Base-by-base conservation (phyloP, 2,113 vertebrate genomes). In the Dromas ardeola region DNA sequence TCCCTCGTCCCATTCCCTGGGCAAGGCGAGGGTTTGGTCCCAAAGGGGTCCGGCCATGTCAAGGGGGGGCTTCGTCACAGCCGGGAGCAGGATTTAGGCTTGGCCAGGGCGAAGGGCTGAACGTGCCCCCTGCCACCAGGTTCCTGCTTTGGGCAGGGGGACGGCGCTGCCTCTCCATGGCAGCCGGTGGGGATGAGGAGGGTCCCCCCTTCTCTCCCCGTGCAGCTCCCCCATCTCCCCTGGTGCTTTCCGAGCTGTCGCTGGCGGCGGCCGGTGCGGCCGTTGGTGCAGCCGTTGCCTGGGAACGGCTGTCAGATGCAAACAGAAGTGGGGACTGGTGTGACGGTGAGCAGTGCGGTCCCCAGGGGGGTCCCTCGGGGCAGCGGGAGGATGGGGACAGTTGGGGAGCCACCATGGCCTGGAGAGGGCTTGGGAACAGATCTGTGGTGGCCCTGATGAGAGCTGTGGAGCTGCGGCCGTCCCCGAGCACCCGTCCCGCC, bases 271-370 rank as follows among this genome's bases (percentile, higher is more conserved):
- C 29, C 1, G 62, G 58, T 17, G 76, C 32, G 0, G 86, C 40
- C 5, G 91, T 97, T 95, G 78, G 20, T 26, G 58, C 40, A 25
- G 83, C 38, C 34, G 97, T 98, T 97, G 93, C 97, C 88, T 90
- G 96, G 98, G 92, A 97, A 98, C 96, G 1, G 56, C 63, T 45
- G 77, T 21, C 25, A 22, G 81, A 52, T 34, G 59, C 91, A 81
- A 89, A 97, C 98, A 25, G 97, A 58, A 77, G 95, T 92, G 11
- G 73, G 87, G 73, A 77, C 49, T 29, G 21, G 58, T 4, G 63
- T 38, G 62, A 27, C 4, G 90, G 96, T 93, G 91, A 55, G 84
- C 5, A 0, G 17, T 3, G 59, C 20, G 32, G 10, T 49, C 42
- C 53, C 50, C 1, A 0, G 27, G 10, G 42, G 29, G 22, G 32